These are phyloP conservation scores for Danaus chrysippus DNA, from an alignment of 2,888 invertebrate genomes.

Conservation along the genomic window DNA sequence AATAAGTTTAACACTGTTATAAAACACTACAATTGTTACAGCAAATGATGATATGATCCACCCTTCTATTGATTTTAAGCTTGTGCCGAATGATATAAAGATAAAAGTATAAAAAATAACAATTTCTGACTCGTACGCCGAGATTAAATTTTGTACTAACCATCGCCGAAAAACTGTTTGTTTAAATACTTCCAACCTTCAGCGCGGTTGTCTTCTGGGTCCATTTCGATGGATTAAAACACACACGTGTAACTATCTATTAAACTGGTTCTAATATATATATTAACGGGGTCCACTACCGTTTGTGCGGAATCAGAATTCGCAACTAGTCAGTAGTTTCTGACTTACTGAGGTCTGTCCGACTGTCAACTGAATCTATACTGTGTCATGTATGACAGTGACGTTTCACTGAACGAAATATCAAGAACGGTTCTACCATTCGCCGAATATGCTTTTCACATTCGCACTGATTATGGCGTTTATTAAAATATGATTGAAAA, in stretches of 20 bases:
- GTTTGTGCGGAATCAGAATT: constrained; percentile 22
- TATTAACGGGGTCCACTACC: constrained; percentile 17
- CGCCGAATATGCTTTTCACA: not conserved
- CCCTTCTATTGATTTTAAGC: too few species aligned
- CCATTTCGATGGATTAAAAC: constrained; percentile 41
- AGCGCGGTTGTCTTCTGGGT: constrained; percentile 64
- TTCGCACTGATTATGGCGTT: too few species aligned
- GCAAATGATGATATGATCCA: not conserved
- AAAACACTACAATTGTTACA: not conserved
- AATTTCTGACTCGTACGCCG: constrained; percentile 16
- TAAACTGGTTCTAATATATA: constrained; percentile 11
- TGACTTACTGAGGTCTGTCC: not conserved
- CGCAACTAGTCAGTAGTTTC: constrained; percentile 22
- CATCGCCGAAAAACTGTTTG: constrained; percentile 74
- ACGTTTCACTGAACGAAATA: constrained; percentile 15
- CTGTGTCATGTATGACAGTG: constrained; percentile 24
- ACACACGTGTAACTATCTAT: constrained; percentile 18
- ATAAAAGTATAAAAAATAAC: not conserved
- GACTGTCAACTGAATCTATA: constrained; percentile 22
- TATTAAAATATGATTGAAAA: too few species aligned
- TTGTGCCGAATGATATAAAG: not conserved
- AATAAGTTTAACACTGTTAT: not conserved
- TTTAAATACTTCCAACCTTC: constrained; percentile 76
- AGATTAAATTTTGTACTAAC: constrained; percentile 49
- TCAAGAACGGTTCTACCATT: constrained; percentile 13